Evolutionary conservation across 1,140 invertebrate species (phyloP), one percentile per base, ranked within the genome.

Genomic region (Nebria ingens): DNA sequence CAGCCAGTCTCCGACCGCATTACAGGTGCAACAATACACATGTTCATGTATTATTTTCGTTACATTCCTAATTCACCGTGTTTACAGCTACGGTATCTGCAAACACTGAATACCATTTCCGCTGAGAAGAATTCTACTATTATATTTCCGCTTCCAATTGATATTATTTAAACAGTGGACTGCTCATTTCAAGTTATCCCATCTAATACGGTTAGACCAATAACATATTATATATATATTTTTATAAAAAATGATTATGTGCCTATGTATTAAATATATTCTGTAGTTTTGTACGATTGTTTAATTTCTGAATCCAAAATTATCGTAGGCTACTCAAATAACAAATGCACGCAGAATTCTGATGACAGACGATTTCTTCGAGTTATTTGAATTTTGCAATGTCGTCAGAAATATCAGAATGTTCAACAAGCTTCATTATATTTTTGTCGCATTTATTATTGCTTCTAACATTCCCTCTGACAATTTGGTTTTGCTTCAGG

Each of bases 61-160:
- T 2, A 15, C 3, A 53, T 25, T 19, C 34, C 6, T 25, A 12
- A 13, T 20, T 52, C 4, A 52, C 4, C 17, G 40, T 45, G 6
- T 45, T 12, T 17, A 12, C 40, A 45, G 40, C 15, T 45, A 4
- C 40, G 40, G 9, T 45, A 45, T 45, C 59, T 77, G 19, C 86
- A 93, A 76, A 91, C 90, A 0, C 73, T 94, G 51, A 91, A 84
- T 71, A 86, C 84, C 42, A 91, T 94, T 58, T 87, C 89, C n/a
- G 87, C 89, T 6, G 91, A 94, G 72, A 93, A 93, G 71, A 94
- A 93, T 67, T 93, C 90, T 0, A 94, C 91, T 0, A 93, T 94
- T 58, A 87, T 94, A 21, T 94, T 94, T 68, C 91, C 91, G 2
- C 62, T 93, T 49, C 90, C 90, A 4, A 86, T 93, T 58, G 89